These are phyloP conservation scores for Linnaemya tessellans DNA, from an alignment of 2,888 invertebrate genomes.

Conservation along the genomic window DNA sequence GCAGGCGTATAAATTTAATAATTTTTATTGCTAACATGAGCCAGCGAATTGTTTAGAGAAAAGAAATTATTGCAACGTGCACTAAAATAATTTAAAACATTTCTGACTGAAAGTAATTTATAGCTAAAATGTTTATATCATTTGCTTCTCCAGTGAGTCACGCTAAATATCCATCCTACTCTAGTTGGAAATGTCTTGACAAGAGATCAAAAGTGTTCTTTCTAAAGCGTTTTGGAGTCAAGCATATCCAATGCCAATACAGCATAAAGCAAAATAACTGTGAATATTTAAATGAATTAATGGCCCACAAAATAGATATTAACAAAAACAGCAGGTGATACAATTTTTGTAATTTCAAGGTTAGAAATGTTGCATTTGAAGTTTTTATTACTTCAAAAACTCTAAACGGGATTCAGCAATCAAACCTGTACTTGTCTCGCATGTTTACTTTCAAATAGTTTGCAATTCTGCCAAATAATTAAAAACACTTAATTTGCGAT, in stretches of 20 bases:
- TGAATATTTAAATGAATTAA: constrained; percentile 18
- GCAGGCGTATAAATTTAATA: too few species aligned
- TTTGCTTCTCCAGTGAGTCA: constrained; percentile 7
- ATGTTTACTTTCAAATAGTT: constrained; percentile 6
- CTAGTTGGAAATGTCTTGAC: constrained; percentile 10
- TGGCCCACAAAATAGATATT: constrained; percentile 25
- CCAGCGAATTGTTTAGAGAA: too few species aligned
- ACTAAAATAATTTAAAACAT: too few species aligned
- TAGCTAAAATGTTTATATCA: not conserved
- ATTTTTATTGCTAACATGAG: too few species aligned
- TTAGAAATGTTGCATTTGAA: not conserved
- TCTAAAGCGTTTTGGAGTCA: constrained; percentile 19
- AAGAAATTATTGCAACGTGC: too few species aligned
- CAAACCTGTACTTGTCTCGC: constrained; percentile 21
- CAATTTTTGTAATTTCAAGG: not conserved
- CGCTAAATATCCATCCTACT: constrained; percentile 14
- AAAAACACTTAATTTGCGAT: not conserved
- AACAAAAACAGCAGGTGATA: not conserved
- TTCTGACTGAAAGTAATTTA: too few species aligned
- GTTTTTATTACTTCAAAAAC: not conserved
- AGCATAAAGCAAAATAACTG: not conserved
- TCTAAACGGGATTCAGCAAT: not conserved
- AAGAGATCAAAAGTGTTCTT: constrained; percentile 40
- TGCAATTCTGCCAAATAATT: not conserved
- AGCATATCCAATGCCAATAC: too few species aligned